phyloP scores from a whole-genome alignment of 2,113 vertebrate species.

The Halichoeres trimaculatus region DNA sequence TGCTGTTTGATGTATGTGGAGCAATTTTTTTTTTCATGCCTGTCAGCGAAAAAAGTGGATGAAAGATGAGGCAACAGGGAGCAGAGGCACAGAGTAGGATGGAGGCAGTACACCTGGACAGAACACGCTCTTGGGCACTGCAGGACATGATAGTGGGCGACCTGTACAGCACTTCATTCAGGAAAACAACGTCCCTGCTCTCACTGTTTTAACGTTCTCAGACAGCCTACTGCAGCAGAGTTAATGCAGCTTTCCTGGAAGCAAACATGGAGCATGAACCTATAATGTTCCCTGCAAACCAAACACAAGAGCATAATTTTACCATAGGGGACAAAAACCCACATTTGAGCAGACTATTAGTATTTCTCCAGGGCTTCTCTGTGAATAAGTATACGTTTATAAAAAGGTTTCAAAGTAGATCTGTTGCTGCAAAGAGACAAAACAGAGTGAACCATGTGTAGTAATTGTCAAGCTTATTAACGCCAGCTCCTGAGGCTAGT shows the following conservation, averaged over 20 bases:
- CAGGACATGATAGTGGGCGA: constrained; percentile 24
- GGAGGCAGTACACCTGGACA: constrained; percentile 55
- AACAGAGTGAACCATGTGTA: constrained; percentile 52
- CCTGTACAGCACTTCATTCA: constrained; percentile 21
- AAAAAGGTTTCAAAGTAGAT: constrained; percentile 22
- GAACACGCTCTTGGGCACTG: constrained; percentile 52
- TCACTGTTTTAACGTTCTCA: neutral
- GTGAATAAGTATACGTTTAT: constrained; percentile 14
- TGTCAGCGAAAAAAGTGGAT: constrained; percentile 56
- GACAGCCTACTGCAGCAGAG: neutral
- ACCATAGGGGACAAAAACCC: constrained; percentile 7
- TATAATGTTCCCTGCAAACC: constrained; percentile 1
- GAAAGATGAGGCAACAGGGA: constrained; percentile 54
- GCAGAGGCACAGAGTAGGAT: constrained; percentile 21
- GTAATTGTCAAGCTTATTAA: constrained; percentile 68
- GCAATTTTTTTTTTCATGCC: constrained; percentile 36
- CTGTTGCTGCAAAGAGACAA: constrained; percentile 45
- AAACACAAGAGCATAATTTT: constrained; percentile 9
- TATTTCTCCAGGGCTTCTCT: neutral
- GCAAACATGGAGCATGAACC: neutral
- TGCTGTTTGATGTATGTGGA: constrained; percentile 62
- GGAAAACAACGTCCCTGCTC: neutral
- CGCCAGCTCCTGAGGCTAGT: constrained; percentile 51
- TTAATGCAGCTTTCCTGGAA: constrained; percentile 3
- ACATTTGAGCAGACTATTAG: constrained; percentile 14